Percentiles rank a stretch among this genome's conserved stretches.
These are phyloP conservation scores for Notolepis coatsorum DNA, from an alignment of 2,797 vertebrate species.

Conservation along the genomic window DNA sequence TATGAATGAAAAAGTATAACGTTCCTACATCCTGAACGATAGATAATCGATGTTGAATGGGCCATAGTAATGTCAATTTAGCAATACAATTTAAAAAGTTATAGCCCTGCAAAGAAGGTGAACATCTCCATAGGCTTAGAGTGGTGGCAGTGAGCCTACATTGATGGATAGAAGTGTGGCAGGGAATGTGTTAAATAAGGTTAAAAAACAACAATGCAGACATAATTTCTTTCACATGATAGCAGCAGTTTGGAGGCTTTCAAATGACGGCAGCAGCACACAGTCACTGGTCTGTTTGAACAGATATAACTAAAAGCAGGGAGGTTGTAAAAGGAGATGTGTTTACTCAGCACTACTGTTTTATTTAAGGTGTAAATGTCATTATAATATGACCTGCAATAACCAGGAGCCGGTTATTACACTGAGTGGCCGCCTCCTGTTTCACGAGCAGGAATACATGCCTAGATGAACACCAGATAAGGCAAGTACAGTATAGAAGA, in stretches of 20 bases:
- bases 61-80: too few species aligned
- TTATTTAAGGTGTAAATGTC: slow-evolving; percentile 28
- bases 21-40: too few species aligned
- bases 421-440: slow-evolving; percentile 16
- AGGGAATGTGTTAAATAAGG: too few species aligned
- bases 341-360: slow-evolving; percentile 18
- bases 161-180: too few species aligned
- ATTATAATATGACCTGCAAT: slow-evolving; percentile 13
- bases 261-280: slow-evolving; percentile 12
- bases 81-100: too few species aligned
- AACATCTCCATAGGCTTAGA: too few species aligned
- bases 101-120: too few species aligned
- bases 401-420: slow-evolving; percentile 5
- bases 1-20: too few species aligned
- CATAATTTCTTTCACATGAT: background rate
- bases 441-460: slow-evolving; percentile 4
- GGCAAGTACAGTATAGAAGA: slow-evolving; percentile 9
- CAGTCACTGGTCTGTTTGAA: background rate
- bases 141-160: too few species aligned
- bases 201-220: slow-evolving; percentile 1
- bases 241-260: too few species aligned
- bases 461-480: background rate
- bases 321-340: slow-evolving; percentile 17
- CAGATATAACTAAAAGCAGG: slow-evolving; percentile 3
- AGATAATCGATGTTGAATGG: too few species aligned